phyloP scores from a whole-genome alignment of 2,113 vertebrate species.

The Pholis gunnellus region DNA sequence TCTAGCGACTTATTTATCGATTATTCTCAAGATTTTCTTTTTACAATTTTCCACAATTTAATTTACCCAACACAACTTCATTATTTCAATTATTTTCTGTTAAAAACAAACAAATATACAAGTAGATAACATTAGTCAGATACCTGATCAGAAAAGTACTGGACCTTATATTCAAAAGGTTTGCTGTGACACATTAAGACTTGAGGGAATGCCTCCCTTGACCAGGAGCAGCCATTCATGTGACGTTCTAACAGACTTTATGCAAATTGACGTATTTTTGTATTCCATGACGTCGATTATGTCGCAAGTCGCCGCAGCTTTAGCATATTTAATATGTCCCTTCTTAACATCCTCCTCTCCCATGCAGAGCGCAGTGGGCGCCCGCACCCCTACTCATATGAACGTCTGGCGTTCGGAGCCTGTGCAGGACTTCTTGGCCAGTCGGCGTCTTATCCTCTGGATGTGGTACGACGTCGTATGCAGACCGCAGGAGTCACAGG shows the following conservation, averaged over 20 bases:
- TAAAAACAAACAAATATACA: no score
- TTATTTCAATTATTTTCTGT: no score
- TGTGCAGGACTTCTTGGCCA: conserved; percentile 95
- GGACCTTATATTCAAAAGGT: no score
- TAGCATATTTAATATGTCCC: not conserved
- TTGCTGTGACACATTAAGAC: no score
- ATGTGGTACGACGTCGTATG: conserved; percentile 97
- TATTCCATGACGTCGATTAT: not conserved
- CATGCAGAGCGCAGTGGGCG: conserved; percentile 88
- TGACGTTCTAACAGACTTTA: not conserved
- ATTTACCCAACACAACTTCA: no score
- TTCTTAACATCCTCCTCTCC: not conserved
- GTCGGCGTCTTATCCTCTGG: conserved; percentile 96
- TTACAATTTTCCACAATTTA: no score
- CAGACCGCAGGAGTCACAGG: conserved; percentile 95
- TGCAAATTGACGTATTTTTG: not conserved
- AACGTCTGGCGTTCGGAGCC: conserved; percentile 93
- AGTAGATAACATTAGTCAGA: no score
- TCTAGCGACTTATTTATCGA: not conserved
- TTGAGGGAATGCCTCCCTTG: not conserved
- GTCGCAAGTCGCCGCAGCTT: not conserved
- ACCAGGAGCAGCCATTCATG: not conserved
- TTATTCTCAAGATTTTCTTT: no score
- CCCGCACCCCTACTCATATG: conserved; percentile 88
- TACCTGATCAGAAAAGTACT: no score